A percentile compares a stretch with the other conserved stretches of the same genome.
Conservation (phyloP, 1,140 invertebrate genomes). For the Macrosteles quadrilineatus region DNA sequence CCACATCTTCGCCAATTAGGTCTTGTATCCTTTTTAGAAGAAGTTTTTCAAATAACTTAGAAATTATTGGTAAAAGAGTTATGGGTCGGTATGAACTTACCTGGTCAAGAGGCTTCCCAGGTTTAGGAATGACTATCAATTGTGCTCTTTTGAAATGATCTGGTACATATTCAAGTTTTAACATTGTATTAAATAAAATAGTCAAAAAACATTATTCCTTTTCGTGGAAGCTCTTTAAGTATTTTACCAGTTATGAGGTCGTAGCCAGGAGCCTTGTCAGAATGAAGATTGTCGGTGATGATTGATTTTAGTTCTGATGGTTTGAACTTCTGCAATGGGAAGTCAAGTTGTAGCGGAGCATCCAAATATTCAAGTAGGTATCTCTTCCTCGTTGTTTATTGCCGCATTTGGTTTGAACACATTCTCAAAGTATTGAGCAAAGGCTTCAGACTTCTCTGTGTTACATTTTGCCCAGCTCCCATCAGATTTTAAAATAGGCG, state of each 20-base stretch:
- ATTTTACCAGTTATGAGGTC: slow-evolving; percentile 38
- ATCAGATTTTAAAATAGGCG: no score
- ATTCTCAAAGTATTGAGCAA: no score
- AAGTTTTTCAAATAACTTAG: slow-evolving; percentile 38
- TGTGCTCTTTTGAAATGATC: slow-evolving; percentile 44
- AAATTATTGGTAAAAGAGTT: slow-evolving; percentile 41
- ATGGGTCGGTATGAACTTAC: slow-evolving; percentile 44
- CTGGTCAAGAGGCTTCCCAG: slow-evolving; percentile 34
- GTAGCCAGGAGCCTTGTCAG: slow-evolving; percentile 37
- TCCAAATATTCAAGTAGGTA: no score
- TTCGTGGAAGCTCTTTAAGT: slow-evolving; percentile 32
- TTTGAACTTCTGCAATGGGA: no score
- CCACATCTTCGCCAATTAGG: neutral
- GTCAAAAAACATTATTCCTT: slow-evolving; percentile 16
- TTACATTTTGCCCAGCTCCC: no score
- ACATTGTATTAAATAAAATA: slow-evolving; percentile 29
- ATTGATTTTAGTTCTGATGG: no score
- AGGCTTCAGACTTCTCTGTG: no score
- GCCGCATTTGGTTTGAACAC: no score
- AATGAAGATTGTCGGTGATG: no score
- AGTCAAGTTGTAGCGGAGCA: no score
- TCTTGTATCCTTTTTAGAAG: slow-evolving; percentile 32
- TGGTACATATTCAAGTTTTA: slow-evolving; percentile 37
- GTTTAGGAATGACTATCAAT: slow-evolving; percentile 46
- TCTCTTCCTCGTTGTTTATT: no score